phyloP scores from a whole-genome alignment of 1,140 invertebrate species.

The Agrypnia vestita region DNA sequence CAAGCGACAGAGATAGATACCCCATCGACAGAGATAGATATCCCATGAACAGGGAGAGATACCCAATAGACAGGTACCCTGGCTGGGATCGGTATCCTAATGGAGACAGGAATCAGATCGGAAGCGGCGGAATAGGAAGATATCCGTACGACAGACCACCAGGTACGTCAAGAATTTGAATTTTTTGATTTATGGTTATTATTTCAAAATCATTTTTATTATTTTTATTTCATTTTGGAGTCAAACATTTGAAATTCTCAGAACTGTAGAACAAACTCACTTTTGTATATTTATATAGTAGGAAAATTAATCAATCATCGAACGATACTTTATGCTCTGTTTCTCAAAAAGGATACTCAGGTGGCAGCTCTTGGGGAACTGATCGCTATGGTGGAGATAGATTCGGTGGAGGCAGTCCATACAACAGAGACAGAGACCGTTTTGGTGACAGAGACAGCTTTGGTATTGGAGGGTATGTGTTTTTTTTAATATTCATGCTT shows the following conservation, averaged over 20 bases:
- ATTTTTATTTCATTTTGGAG: no score
- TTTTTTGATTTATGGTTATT: no score
- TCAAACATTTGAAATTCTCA: no score
- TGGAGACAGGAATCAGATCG: slow-evolving; percentile 64
- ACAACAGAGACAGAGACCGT: slow-evolving; percentile 61
- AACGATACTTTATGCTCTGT: no score
- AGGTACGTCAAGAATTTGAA: slow-evolving; percentile 33
- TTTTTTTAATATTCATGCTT: neutral
- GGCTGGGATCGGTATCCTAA: slow-evolving; percentile 71
- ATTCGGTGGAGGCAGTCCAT: slow-evolving; percentile 53
- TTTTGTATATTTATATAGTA: no score
- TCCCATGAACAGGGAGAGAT: slow-evolving; percentile 66
- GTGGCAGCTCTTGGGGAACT: slow-evolving; percentile 56
- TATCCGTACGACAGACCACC: slow-evolving; percentile 63
- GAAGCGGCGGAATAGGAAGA: slow-evolving; percentile 60
- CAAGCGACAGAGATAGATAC: slow-evolving; percentile 58
- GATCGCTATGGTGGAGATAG: slow-evolving; percentile 59
- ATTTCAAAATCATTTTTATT: no score
- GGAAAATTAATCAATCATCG: neutral
- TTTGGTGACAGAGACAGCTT: slow-evolving; percentile 47
- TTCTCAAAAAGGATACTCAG: slow-evolving; percentile 14
- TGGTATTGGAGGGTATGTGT: slow-evolving; percentile 47
- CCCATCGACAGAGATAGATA: slow-evolving; percentile 63
- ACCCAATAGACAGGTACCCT: slow-evolving; percentile 68
- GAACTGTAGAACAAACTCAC: no score